Percentiles rank a stretch among this genome's conserved stretches.
Conservation (phyloP, 2,797 vertebrate species). For the Moxostoma hubbsi region DNA sequence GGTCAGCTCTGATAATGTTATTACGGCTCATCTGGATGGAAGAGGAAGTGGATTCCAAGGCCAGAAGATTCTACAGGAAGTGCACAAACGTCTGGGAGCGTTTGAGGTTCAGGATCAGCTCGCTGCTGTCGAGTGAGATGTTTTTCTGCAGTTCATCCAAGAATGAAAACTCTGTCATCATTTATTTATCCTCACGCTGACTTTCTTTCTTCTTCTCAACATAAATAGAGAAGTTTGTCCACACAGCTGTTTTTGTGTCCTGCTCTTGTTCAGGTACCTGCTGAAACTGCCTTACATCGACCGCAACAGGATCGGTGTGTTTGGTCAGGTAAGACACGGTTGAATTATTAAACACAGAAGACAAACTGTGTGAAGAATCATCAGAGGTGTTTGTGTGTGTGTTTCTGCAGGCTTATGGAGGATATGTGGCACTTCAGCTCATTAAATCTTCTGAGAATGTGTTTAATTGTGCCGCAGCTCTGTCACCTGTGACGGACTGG, state of each 20-base stretch:
- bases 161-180: not conserved
- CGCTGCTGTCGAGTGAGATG: constrained; percentile 86
- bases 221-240: constrained; percentile 5
- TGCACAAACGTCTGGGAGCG: constrained; percentile 87
- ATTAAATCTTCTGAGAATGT: constrained; percentile 90
- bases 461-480: constrained; percentile 90
- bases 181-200: not conserved
- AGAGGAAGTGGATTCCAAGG: constrained; percentile 95
- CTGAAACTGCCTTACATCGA: constrained; percentile 78
- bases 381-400: not conserved
- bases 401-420: constrained; percentile 87
- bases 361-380: too few species aligned
- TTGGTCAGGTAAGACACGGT: constrained; percentile 74
- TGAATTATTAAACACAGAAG: not conserved
- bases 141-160: not conserved
- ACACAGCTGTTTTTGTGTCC: not conserved
- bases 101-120: constrained; percentile 94
- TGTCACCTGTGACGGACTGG: constrained; percentile 94
- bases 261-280: constrained; percentile 70
- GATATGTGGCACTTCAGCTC: constrained; percentile 91
- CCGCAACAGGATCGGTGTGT: constrained; percentile 77
- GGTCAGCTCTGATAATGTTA: constrained; percentile 88
- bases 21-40: constrained; percentile 92
- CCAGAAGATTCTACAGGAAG: constrained; percentile 90
- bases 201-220: not conserved